Evolutionary conservation across 53 echinoderm and acorn worm genomes (phyloP).

Genomic region (Echinarachnius parma): DNA sequence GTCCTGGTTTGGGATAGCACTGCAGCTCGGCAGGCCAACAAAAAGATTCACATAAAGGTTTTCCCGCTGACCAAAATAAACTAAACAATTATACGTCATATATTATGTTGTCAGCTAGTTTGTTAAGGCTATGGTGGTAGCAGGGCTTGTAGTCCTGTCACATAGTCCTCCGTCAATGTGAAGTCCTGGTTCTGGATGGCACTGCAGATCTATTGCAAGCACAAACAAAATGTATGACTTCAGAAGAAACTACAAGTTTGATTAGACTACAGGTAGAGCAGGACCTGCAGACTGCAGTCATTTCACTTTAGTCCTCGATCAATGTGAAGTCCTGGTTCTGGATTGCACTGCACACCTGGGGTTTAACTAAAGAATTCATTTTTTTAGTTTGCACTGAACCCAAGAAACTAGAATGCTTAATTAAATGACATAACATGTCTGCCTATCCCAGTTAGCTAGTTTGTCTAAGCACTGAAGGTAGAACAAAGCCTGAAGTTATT

Average conservation of each 20-base stretch:
- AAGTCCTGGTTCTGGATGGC: constrained; percentile 98
- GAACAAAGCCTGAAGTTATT: constrained; percentile 80
- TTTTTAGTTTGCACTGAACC: too few species aligned
- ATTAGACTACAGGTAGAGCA: too few species aligned
- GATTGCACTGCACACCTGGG: constrained; percentile 90
- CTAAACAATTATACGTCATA: too few species aligned
- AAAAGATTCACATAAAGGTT: too few species aligned
- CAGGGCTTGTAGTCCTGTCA: constrained; percentile 79
- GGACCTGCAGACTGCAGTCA: constrained; percentile 77
- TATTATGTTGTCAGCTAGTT: constrained; percentile 61
- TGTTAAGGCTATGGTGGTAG: constrained; percentile 78
- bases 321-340: constrained; percentile 99
- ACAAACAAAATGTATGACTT: too few species aligned
- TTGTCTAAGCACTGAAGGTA: constrained; percentile 76
- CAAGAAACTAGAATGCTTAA: too few species aligned
- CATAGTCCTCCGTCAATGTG: constrained; percentile 93
- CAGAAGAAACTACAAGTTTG: too few species aligned
- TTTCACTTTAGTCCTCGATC: constrained; percentile 95
- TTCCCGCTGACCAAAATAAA: too few species aligned
- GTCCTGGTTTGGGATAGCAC: too few species aligned
- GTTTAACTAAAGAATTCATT: too few species aligned
- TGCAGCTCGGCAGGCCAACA: too few species aligned
- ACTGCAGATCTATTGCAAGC: constrained; percentile 99
- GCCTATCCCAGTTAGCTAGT: constrained; percentile 88
- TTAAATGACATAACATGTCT: too few species aligned